Conservation (phyloP, 2,888 invertebrate genomes). For the Acanthococcus lagerstroemiae region DNA sequence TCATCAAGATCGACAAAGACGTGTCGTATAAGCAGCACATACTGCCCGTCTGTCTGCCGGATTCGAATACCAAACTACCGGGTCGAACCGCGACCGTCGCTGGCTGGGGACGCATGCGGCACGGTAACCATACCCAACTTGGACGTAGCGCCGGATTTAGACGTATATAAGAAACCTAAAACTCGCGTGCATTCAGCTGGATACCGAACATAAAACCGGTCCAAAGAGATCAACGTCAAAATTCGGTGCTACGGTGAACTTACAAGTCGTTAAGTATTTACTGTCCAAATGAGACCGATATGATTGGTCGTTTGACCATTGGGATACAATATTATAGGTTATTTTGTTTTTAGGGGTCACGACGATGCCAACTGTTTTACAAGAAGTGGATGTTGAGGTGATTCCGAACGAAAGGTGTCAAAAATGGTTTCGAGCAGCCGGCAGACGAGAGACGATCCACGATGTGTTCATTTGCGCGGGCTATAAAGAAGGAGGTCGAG, state of each 20-base stretch:
- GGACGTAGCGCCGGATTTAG: slow-evolving; percentile 44
- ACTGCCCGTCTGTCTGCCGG: slow-evolving; percentile 78
- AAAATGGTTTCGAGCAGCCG: slow-evolving; percentile 84
- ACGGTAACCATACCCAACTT: too few relatives aligned
- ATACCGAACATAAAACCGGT: too few relatives aligned
- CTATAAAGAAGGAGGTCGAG: slow-evolving; percentile 68
- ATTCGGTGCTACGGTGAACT: too few relatives aligned
- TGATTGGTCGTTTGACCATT: too few relatives aligned
- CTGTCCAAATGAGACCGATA: too few relatives aligned
- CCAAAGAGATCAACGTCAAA: too few relatives aligned
- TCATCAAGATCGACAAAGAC: slow-evolving; percentile 66
- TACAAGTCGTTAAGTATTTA: too few relatives aligned
- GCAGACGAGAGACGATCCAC: slow-evolving; percentile 80
- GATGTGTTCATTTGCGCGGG: slow-evolving; percentile 89
- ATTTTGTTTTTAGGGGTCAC: slow-evolving; percentile 41
- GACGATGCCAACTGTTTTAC: slow-evolving; percentile 72
- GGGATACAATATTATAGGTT: neutral
- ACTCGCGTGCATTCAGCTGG: too few relatives aligned
- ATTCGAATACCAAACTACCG: slow-evolving; percentile 62
- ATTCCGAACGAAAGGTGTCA: slow-evolving; percentile 85
- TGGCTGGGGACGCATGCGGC: slow-evolving; percentile 84
- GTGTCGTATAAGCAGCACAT: slow-evolving; percentile 87
- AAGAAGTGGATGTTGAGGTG: slow-evolving; percentile 50
- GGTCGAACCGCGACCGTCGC: slow-evolving; percentile 85
- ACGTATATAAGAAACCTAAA: too few relatives aligned